Conservation (phyloP, 2,797 vertebrate species). For the Clamator glandarius region DNA sequence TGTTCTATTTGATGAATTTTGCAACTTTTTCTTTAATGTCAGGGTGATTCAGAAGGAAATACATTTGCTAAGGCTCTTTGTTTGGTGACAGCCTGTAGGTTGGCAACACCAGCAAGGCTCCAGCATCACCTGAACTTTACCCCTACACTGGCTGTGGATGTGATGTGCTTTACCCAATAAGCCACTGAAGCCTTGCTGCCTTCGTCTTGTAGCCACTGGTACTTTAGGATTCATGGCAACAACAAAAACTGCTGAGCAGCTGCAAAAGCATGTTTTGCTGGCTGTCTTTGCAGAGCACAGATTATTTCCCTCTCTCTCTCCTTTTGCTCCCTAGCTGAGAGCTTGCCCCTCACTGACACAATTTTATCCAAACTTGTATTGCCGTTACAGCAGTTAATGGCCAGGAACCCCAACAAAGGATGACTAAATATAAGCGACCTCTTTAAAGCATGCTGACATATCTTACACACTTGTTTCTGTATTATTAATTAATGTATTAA, state of each 20-base stretch:
- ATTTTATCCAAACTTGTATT: background rate
- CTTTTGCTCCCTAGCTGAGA: background rate
- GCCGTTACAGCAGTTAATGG: background rate
- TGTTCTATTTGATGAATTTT: background rate
- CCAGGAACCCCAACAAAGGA: background rate
- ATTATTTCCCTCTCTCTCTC: background rate
- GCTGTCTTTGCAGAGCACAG: background rate
- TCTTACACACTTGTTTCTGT: background rate
- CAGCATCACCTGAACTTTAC: fast-evolving
- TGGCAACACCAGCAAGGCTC: background rate
- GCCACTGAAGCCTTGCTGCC: background rate
- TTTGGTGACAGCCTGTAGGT: background rate
- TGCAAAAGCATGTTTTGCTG: background rate
- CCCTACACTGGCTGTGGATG: background rate
- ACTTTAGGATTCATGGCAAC: background rate
- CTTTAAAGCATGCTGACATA: constrained; percentile 33
- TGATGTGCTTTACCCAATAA: no score
- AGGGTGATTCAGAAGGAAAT: background rate
- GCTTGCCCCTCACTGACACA: background rate
- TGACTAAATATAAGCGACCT: constrained; percentile 2
- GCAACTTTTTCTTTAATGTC: background rate
- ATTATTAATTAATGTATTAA: constrained; percentile 20
- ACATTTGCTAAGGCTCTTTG: background rate
- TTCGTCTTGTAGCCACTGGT: background rate
- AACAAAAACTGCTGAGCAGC: background rate